Conservation (phyloP, 1,140 invertebrate species). For the Phthorimaea operculella region DNA sequence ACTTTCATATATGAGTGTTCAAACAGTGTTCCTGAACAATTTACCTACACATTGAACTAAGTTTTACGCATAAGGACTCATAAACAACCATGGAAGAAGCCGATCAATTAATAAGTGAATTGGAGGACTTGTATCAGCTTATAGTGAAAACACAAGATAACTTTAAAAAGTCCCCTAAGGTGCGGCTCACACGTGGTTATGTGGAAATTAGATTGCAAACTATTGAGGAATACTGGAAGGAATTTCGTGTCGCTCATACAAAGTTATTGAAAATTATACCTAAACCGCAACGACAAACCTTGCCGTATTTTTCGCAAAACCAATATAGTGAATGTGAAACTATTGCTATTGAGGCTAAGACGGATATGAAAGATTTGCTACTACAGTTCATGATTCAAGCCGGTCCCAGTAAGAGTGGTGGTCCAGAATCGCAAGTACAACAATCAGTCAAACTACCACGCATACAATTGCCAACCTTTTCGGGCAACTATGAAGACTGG, state of each 20-base stretch:
- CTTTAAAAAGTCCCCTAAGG: constrained; percentile 21
- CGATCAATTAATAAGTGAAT: background rate
- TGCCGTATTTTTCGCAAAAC: constrained; percentile 24
- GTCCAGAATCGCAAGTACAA: background rate
- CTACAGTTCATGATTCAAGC: background rate
- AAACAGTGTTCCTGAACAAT: background rate
- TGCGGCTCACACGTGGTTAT: constrained; percentile 21
- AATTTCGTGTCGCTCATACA: constrained; percentile 17
- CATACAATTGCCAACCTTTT: constrained; percentile 10
- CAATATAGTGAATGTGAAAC: constrained; percentile 6
- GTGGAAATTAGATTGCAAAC: constrained; percentile 15
- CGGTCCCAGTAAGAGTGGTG: background rate
- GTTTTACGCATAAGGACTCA: too few relatives aligned
- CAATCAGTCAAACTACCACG: constrained; percentile 4
- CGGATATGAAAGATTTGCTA: background rate
- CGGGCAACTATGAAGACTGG: constrained; percentile 12
- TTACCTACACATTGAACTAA: too few relatives aligned
- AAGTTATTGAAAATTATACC: constrained; percentile 17
- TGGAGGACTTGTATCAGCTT: background rate
- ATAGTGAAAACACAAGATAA: constrained; percentile 3
- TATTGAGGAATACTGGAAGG: constrained; percentile 23
- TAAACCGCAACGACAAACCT: constrained; percentile 12
- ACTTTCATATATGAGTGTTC: too few relatives aligned
- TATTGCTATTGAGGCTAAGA: background rate
- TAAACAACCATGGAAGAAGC: background rate